Evolutionary conservation across 2,113 vertebrate genomes (phyloP), one percentile per base, ranked within the genome.

Genomic region (Aptenodytes patagonicus): DNA sequence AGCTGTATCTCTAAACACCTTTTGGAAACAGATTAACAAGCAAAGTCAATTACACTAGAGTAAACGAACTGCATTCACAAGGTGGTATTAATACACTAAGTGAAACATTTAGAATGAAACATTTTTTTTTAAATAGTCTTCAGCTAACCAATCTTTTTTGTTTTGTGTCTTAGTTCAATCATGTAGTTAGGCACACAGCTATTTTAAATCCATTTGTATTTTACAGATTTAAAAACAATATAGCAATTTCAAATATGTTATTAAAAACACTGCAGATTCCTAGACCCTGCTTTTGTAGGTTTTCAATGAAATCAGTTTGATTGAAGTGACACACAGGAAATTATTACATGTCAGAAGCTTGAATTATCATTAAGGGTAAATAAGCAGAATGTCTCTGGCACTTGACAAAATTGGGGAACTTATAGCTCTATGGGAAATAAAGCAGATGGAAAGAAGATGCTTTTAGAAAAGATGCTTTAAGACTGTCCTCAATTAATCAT

Each of bases 1-100:
- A 98, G 98, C 97, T 97, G 96, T 95, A 97, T 97, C 95, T 81
- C 93, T 93, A 93, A 97, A 98, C 97, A 98, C 97, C 97, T 98
- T 98, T 96, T 95, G 94, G 96, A 98, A 98, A 91, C 86, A 38
- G 91, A 97, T 97, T 97, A 98, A 96, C 96, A 97, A 97, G 92
- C 94, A 97, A 97, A 97, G 97, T 98, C 96, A 97, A 94, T 98
- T 97, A 97, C 69, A 54, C 85, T 72, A 94, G 95, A 97, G 93
- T 93, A 98, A 97, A 97, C 61, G 83, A 97, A 96, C 96, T 94
- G 90, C 87, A 93, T 91, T 95, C 95, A 83, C 34, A 83, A 97
- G 97, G 82, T 90, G 69, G 54, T 96, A 97, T 97, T 97, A 98
- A 98, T 96, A 93, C 66, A 80, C 77, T 89, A 95, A 97, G 87